Evolutionary conservation across 2,797 vertebrate genomes (phyloP).

Genomic region (Notolabrus celidotus): DNA sequence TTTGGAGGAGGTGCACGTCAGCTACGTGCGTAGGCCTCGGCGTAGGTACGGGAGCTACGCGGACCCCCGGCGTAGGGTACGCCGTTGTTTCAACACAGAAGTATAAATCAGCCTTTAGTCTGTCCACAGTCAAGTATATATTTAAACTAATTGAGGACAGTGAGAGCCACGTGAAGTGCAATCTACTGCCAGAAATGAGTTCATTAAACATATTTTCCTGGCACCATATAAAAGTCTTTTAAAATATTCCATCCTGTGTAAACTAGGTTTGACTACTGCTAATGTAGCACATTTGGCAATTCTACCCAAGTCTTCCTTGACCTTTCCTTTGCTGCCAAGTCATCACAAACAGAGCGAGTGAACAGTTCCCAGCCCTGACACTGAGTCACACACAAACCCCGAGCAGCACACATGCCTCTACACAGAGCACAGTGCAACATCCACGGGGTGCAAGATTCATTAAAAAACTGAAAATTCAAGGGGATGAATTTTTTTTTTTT

Average conservation of each 20-base stretch:
- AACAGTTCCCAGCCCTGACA: conserved; percentile 66
- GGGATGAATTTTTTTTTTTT: conserved; percentile 44
- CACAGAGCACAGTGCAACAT: conserved; percentile 50
- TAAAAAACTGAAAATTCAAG: conserved; percentile 58
- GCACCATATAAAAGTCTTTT: conserved; percentile 40
- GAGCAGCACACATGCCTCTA: conserved; percentile 44
- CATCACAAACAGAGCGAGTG: conserved; percentile 70
- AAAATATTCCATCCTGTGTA: conserved; percentile 36
- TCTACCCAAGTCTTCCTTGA: conserved; percentile 71
- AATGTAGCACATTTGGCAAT: conserved; percentile 64
- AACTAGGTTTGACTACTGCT: conserved; percentile 45
- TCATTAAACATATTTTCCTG: conserved; percentile 48
- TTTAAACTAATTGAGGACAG: neutral
- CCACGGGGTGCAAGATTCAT: conserved; percentile 57
- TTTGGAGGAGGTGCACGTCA: too few relatives aligned
- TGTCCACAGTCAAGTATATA: neutral
- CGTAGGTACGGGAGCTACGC: too few relatives aligned
- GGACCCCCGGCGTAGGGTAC: too few relatives aligned
- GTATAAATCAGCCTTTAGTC: too few relatives aligned
- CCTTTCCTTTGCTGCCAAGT: conserved; percentile 75
- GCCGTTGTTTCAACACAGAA: too few relatives aligned
- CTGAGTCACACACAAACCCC: conserved; percentile 56
- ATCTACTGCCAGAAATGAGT: conserved; percentile 30
- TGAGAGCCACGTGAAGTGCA: conserved; percentile 19
- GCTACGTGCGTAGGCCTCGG: too few relatives aligned